Evolutionary conservation across 2,797 vertebrate species (phyloP), one percentile per base, ranked within the genome.

Genomic region (Morus bassanus): DNA sequence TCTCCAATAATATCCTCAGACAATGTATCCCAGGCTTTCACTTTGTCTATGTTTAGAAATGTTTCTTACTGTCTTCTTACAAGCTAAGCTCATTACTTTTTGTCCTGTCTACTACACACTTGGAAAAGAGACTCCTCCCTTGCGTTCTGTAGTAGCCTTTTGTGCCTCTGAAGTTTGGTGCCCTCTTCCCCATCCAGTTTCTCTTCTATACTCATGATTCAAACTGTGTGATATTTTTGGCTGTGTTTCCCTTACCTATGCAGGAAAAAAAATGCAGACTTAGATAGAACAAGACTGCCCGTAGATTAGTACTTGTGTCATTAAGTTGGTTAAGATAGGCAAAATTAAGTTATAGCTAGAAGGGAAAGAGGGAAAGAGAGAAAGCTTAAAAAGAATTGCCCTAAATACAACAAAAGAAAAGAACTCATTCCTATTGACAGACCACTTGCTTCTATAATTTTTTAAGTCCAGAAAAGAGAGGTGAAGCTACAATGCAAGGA

Each of bases 261-360:
- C 31, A 89, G 72, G 72, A n/a, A 85, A 94, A 85, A 69, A 92
- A 91, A 23, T 12, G 35, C 41, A 86, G 41, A 60, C 31, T 88
- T 77, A 85, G n/a, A 59, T 14, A 81, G 35, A 85, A 64, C 18
- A 67, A 77, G 59, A 31, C 43, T 87, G 48, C 23, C 67, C 89
- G 23, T 61, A 92, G 31, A 74, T 89, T 91, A 59, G 48, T 76
- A 79, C 54, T 65, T 1, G 0, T 68, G 56, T 80, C 51, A 53
- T 77, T 45, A 76, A 85, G 35, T 76, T 65, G n/a, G 50, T 82
- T 87, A 91, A 80, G 43, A 81, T 9, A 77, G 67, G 39, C 1
- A 89, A 91, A 94, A 92, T 59, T 68, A 95, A 57, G 10, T 81
- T 94, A 78, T 78, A 81, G 35, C 11, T 54, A 90, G 50, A 89